A percentile compares a stretch with the other conserved stretches of the same genome.
phyloP scores from a whole-genome alignment of 2,888 invertebrate species.

The Hydriomena furcata region DNA sequence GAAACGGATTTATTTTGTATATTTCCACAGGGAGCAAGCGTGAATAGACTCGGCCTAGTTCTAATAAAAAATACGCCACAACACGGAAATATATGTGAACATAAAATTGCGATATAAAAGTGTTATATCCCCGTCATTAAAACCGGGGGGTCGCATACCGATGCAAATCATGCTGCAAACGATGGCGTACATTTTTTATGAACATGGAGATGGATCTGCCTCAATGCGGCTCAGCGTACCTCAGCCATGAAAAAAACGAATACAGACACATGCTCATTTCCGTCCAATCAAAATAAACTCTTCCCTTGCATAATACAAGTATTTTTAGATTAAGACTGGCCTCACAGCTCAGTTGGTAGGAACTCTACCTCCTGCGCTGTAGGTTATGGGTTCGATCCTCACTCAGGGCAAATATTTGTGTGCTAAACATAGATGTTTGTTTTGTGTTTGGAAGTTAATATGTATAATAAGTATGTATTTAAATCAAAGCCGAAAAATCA shows the following conservation, averaged over 20 bases:
- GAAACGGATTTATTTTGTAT: background rate
- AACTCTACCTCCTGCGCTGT: no score
- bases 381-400: no score
- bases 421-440: no score
- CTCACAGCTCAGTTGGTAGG: no score
- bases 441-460: no score
- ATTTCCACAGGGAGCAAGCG: background rate
- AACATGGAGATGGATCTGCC: slow-evolving; percentile 3
- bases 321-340: no score
- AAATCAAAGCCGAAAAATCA: no score
- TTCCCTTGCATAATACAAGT: no score
- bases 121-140: slow-evolving; percentile 21
- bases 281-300: no score
- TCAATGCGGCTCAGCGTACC: slow-evolving; percentile 6
- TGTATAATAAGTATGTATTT: no score
- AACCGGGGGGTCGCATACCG: slow-evolving; percentile 18
- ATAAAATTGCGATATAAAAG: slow-evolving; percentile 15
- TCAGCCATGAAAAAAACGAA: background rate
- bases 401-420: no score
- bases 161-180: slow-evolving; percentile 25
- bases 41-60: background rate
- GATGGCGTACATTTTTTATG: slow-evolving; percentile 22
- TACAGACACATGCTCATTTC: background rate
- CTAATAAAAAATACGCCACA: slow-evolving; percentile 2
- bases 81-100: background rate